These are phyloP conservation scores for Ptiloglossa arizonensis DNA, from an alignment of 1,140 invertebrate species.

Conservation along the genomic window DNA sequence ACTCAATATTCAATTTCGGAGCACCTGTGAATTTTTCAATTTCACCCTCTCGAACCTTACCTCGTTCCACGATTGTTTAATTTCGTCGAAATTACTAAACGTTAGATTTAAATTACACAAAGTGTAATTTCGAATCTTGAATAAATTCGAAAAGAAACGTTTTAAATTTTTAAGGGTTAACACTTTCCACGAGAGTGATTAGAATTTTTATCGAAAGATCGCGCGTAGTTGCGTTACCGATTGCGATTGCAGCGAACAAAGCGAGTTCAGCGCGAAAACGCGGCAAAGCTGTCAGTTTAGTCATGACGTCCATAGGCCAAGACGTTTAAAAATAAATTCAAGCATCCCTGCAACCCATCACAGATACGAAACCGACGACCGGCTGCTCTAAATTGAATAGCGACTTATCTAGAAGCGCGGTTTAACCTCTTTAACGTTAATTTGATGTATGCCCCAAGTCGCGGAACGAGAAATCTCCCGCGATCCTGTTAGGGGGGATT, in stretches of 20 bases:
- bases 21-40: too few relatives aligned
- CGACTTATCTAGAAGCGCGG: constrained; percentile 34
- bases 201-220: too few relatives aligned
- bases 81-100: too few relatives aligned
- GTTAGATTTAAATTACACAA: too few relatives aligned
- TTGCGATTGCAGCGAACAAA: background rate
- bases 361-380: constrained; percentile 34
- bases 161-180: too few relatives aligned
- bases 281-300: constrained; percentile 13
- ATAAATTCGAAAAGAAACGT: too few relatives aligned
- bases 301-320: constrained; percentile 29
- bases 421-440: constrained; percentile 39
- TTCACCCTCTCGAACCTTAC: too few relatives aligned
- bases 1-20: too few relatives aligned
- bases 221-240: background rate
- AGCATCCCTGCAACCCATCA: constrained; percentile 37
- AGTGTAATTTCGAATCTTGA: too few relatives aligned
- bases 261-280: background rate
- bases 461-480: background rate
- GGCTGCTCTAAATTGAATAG: constrained; percentile 37
- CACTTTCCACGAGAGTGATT: too few relatives aligned
- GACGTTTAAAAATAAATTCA: constrained; percentile 62
- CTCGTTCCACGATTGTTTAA: too few relatives aligned
- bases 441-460: background rate
- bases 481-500: constrained; percentile 30